Evolutionary conservation across 2,888 invertebrate genomes (phyloP), one percentile per base, ranked within the genome.

Genomic region (Osedax frankpressi): DNA sequence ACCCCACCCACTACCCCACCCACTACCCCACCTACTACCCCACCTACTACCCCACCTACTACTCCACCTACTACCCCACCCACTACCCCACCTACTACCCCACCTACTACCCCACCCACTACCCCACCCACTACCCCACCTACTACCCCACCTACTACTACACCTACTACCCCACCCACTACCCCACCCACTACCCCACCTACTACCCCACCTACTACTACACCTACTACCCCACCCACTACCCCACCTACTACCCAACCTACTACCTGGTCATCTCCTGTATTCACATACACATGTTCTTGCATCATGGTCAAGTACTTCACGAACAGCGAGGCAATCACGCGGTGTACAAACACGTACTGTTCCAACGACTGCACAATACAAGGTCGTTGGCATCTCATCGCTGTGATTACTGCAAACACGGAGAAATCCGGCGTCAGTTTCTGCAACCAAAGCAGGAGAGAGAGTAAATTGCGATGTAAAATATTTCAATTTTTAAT

Each of bases 371-470:
- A 80, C 72, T 83, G 82, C 11, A 83, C 82, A 78, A 82, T 81
- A 2, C 82, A 87, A 76, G 87, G 86, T 73, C 88, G 81, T 77
- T 88, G 88, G 74, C 84, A 84, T 72, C 88, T 78, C 87, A 88
- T 87, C 28, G 85, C 85, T 73, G 84, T 81, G 28, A 88, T 86
- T 72, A 88, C 82, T 30, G 85, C 82, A 79, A 84, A 86, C 72
- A 88, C 78, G 78, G 85, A 86, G 79, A 88, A 87, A 24, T 78
- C 78, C 27, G 77, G 76, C n/a, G 77, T 75, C 30, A 82, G 74
- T 70, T 77, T 79, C 82, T 82, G 78, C 26, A 78, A 78, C 67
- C 30, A 63, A 19, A 19, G 44, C 11, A 19, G 65, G 65, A 73
- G 65, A 44, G n/a, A 30, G 28, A 77, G n/a, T n/a, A n/a, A n/a